These are phyloP conservation scores for Adineta ricciae DNA, from an alignment of 2,888 invertebrate genomes.

Conservation along the genomic window DNA sequence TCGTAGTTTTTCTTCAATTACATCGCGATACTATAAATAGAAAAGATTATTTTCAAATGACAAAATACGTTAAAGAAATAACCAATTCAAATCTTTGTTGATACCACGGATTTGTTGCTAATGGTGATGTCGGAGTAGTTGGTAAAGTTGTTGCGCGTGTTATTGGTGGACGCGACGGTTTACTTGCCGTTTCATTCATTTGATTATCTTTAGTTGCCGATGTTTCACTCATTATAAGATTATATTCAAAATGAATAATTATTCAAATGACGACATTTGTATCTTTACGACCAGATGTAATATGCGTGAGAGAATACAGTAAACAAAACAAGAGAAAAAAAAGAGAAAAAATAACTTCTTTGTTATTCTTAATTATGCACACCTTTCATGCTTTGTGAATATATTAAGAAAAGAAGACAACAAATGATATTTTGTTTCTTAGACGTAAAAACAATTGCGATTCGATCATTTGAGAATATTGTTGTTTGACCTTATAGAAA, in stretches of 20 bases:
- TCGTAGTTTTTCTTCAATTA: neutral
- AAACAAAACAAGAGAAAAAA: too few relatives aligned
- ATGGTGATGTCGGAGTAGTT: neutral
- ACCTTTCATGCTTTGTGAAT: neutral
- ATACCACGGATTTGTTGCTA: neutral
- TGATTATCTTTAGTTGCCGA: neutral
- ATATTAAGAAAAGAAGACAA: too few relatives aligned
- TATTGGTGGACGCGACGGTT: neutral
- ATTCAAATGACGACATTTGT: neutral
- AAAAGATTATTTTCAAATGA: neutral
- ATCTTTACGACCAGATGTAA: neutral
- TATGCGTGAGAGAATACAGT: too few relatives aligned
- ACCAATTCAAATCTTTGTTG: neutral
- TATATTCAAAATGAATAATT: neutral
- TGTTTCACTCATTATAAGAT: neutral
- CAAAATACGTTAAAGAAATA: too few relatives aligned
- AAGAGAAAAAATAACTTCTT: too few relatives aligned
- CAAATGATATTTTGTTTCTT: too few relatives aligned
- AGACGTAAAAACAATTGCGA: neutral
- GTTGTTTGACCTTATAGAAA: too few relatives aligned
- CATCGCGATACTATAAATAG: neutral
- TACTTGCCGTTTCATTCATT: neutral
- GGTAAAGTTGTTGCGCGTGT: neutral
- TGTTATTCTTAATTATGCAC: too few relatives aligned
- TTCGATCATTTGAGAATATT: too few relatives aligned